These are phyloP conservation scores for Echinops telfairi DNA, from an alignment of 2,113 vertebrate genomes.

Conservation along the genomic window DNA sequence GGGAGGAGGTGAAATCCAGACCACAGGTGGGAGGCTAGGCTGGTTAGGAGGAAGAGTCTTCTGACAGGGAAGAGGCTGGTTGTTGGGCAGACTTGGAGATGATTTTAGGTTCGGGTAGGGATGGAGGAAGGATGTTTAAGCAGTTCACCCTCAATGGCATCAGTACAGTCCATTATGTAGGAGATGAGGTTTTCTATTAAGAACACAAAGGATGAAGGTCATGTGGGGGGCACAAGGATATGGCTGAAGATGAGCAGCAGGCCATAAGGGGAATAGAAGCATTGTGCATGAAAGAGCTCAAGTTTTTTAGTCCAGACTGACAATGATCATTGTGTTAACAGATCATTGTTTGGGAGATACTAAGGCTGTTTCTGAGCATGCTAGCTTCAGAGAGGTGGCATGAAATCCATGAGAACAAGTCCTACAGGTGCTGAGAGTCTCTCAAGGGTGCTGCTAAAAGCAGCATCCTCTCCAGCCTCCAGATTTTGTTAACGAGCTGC, in stretches of 20 bases:
- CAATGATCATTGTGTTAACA: neutral
- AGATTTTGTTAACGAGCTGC: neutral
- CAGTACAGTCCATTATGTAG: neutral
- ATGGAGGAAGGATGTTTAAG: neutral
- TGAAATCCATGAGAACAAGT: conserved; percentile 30
- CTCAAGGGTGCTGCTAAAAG: conserved; percentile 6
- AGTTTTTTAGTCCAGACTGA: neutral
- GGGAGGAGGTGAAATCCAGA: neutral
- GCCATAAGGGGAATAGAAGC: neutral
- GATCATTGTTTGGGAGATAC: neutral
- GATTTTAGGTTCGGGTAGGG: neutral
- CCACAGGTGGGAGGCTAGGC: neutral
- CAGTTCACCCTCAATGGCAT: neutral
- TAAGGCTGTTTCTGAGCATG: conserved; percentile 1
- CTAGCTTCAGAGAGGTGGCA: neutral
- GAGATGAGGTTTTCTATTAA: neutral
- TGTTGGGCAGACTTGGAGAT: neutral
- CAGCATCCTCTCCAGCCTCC: neutral
- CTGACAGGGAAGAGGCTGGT: neutral
- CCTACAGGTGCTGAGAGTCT: neutral
- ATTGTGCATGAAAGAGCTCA: neutral
- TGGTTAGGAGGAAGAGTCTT: neutral
- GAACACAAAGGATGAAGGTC: neutral
- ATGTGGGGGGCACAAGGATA: neutral
- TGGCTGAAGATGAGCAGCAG: neutral